phyloP scores from a whole-genome alignment of 2,888 invertebrate genomes.

The Drosophila algonquin region DNA sequence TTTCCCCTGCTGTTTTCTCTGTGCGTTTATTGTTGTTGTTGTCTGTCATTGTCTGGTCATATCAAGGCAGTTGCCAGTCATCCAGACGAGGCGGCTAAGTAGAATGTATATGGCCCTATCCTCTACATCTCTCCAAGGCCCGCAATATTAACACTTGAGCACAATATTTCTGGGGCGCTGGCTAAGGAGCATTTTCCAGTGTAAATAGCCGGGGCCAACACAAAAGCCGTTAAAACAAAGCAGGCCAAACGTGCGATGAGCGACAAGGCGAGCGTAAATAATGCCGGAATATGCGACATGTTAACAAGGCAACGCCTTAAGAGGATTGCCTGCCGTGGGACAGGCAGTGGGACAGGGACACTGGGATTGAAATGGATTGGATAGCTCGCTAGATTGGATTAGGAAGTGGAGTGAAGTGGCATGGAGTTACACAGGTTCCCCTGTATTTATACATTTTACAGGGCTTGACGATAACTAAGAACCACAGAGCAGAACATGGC shows the following conservation, averaged over 20 bases:
- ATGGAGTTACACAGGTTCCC: slow-evolving; percentile 5
- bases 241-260: slow-evolving; percentile 39
- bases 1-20: slow-evolving; percentile 2
- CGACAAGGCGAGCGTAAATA: slow-evolving; percentile 54
- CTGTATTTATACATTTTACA: slow-evolving; percentile 53
- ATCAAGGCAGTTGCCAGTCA: slow-evolving; percentile 50
- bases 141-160: slow-evolving; percentile 61
- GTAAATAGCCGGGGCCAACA: slow-evolving; percentile 52
- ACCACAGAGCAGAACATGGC: slow-evolving; percentile 9
- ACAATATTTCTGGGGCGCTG: slow-evolving; percentile 34
- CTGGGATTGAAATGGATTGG: neutral
- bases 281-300: slow-evolving; percentile 67
- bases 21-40: neutral
- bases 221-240: slow-evolving; percentile 54
- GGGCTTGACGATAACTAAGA: slow-evolving; percentile 38
- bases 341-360: no score
- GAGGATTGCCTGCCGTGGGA: slow-evolving; percentile 22
- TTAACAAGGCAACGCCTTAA: slow-evolving; percentile 62
- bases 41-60: slow-evolving; percentile 51
- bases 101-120: slow-evolving; percentile 56
- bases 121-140: slow-evolving; percentile 42
- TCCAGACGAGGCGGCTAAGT: slow-evolving; percentile 40
- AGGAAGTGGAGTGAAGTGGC: neutral
- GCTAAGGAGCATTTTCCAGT: slow-evolving; percentile 53
- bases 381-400: neutral